phyloP scores from a whole-genome alignment of 2,797 vertebrate species.

The Pangasius macronema region DNA sequence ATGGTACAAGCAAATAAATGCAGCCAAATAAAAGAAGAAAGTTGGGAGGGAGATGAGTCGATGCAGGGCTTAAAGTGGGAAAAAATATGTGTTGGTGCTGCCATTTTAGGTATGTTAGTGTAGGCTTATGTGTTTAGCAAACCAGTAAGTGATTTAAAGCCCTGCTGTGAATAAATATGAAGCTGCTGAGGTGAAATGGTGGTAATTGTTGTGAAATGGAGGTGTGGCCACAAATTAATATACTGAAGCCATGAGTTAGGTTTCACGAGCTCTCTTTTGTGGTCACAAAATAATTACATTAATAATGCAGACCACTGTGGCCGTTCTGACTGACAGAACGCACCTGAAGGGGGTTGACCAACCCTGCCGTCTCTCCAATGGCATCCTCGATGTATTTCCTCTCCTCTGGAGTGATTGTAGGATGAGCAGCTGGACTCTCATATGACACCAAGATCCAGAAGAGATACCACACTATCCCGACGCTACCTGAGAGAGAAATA shows the following conservation, averaged over 20 bases:
- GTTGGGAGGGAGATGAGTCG: neutral
- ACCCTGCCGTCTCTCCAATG: conserved; percentile 77
- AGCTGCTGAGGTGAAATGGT: too few relatives aligned
- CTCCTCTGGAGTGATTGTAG: conserved; percentile 81
- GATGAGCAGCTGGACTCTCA: conserved; percentile 80
- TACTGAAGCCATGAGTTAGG: neutral
- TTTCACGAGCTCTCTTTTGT: neutral
- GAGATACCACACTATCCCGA: conserved; percentile 81
- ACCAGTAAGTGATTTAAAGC: neutral
- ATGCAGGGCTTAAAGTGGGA: neutral
- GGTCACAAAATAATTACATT: neutral
- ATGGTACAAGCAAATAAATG: conserved; percentile 25
- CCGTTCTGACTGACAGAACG: neutral
- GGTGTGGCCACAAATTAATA: neutral
- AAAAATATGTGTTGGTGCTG: neutral
- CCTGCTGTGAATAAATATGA: neutral
- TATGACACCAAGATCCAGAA: conserved; percentile 86
- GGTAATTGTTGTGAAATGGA: too few relatives aligned
- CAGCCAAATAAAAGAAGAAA: neutral
- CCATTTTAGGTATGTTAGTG: neutral
- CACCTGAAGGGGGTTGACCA: conserved; percentile 86
- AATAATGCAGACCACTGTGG: neutral
- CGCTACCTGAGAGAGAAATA: conserved; percentile 71
- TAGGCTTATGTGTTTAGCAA: neutral
- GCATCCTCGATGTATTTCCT: conserved; percentile 83